Evolutionary conservation across 2,113 vertebrate species (phyloP).

Genomic region (Gopherus flavomarginatus): DNA sequence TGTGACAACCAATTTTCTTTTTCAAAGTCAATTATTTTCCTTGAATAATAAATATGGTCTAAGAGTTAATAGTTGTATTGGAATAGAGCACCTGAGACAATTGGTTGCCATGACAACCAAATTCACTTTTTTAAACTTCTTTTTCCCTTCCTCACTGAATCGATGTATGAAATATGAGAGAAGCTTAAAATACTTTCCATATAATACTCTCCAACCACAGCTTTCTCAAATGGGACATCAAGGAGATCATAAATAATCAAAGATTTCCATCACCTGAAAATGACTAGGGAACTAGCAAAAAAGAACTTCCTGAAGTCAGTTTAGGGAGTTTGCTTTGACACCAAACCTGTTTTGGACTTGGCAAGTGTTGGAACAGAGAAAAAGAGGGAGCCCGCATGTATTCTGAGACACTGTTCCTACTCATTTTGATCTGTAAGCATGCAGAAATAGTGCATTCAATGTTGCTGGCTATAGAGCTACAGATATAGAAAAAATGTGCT

Average conservation of each 20-base stretch:
- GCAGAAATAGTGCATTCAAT: background rate
- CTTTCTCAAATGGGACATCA: background rate
- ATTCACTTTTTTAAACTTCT: slow-evolving; percentile 70
- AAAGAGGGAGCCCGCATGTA: background rate
- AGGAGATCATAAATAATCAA: slow-evolving; percentile 12
- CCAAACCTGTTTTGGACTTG: background rate
- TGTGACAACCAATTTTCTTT: slow-evolving; percentile 73
- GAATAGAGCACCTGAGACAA: slow-evolving; percentile 68
- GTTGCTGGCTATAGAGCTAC: background rate
- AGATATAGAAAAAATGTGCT: background rate
- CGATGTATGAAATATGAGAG: slow-evolving; percentile 38
- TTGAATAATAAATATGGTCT: slow-evolving; percentile 78
- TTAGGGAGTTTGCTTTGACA: background rate
- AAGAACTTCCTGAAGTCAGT: background rate
- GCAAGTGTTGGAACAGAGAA: background rate
- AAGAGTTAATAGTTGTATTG: slow-evolving; percentile 70
- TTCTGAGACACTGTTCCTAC: background rate
- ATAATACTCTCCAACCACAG: background rate
- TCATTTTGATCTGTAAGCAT: background rate
- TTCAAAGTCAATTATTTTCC: slow-evolving; percentile 70
- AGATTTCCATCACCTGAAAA: slow-evolving; percentile 38
- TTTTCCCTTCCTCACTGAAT: slow-evolving; percentile 50
- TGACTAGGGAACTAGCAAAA: slow-evolving; percentile 1
- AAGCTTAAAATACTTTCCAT: slow-evolving; percentile 55
- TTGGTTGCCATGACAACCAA: slow-evolving; percentile 75